phyloP scores from a whole-genome alignment of 1,140 invertebrate species.

The Dendroctonus ponderosae region DNA sequence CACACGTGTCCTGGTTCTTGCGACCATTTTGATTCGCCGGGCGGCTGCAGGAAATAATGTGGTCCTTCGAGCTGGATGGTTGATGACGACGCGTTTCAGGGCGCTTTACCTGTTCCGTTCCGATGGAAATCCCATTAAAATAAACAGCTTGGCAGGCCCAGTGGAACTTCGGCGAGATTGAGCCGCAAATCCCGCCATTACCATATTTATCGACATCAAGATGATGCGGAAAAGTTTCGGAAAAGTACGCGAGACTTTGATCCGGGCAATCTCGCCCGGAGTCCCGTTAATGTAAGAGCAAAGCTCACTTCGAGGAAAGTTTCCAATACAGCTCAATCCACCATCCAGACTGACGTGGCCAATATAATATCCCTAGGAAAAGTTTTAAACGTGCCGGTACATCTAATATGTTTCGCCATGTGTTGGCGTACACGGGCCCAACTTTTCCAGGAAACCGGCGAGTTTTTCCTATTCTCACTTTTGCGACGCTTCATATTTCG shows the following conservation, averaged over 20 bases:
- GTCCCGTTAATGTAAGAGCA: constrained; percentile 42
- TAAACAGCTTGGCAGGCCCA: constrained; percentile 21
- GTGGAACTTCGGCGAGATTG: constrained; percentile 11
- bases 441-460: constrained; percentile 5
- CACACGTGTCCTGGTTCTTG: too few relatives aligned
- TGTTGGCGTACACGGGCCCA: constrained; percentile 14
- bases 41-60: too few relatives aligned
- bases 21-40: too few relatives aligned
- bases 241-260: constrained; percentile 33
- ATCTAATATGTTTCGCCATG: constrained; percentile 38
- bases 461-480: constrained; percentile 8
- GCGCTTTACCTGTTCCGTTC: constrained; percentile 13
- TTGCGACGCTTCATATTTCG: constrained; percentile 1
- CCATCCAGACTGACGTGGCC: constrained; percentile 9
- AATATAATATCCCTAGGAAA: constrained; percentile 37
- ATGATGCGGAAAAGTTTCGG: constrained; percentile 36
- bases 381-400: constrained; percentile 38
- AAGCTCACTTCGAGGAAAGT: constrained; percentile 34
- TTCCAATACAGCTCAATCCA: constrained; percentile 43
- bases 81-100: too few relatives aligned
- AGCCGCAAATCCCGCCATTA: constrained; percentile 36
- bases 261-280: constrained; percentile 41
- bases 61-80: too few relatives aligned
- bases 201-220: constrained; percentile 44
- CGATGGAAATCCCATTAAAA: constrained; percentile 28